Conservation (phyloP, 2,113 vertebrate species). For the Leptocoma aspasia region DNA sequence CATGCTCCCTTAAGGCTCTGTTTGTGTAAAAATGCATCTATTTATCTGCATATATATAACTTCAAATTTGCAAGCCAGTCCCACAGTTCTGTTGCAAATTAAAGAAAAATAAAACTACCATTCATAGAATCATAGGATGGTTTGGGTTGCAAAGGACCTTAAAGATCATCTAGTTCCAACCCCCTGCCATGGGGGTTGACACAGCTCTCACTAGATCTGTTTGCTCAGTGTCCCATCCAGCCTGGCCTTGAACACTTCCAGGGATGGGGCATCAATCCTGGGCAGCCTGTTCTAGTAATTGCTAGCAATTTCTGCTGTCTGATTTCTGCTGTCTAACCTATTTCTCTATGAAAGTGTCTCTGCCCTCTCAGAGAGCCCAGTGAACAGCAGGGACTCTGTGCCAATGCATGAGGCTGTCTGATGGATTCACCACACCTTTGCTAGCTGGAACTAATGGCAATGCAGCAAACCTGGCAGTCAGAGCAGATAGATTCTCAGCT, state of each 20-base stretch:
- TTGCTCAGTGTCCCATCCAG: neutral
- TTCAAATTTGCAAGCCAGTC: neutral
- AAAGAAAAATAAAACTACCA: neutral
- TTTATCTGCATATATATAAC: neutral
- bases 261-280: neutral
- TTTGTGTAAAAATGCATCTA: neutral
- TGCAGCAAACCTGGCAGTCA: neutral
- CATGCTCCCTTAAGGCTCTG: neutral
- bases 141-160: neutral
- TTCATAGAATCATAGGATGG: no score
- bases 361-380: neutral
- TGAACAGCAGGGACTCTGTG: neutral
- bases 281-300: neutral
- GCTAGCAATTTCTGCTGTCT: neutral
- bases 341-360: neutral
- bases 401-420: neutral
- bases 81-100: neutral
- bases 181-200: neutral
- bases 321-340: neutral
- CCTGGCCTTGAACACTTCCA: neutral
- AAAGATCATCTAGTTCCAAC: rapidly evolving
- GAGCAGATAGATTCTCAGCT: neutral
- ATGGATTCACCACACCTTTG: neutral
- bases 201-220: neutral
- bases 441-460: neutral